Base-by-base conservation (phyloP, 2,888 invertebrate species). In the Zaprionus bogoriensis region DNA sequence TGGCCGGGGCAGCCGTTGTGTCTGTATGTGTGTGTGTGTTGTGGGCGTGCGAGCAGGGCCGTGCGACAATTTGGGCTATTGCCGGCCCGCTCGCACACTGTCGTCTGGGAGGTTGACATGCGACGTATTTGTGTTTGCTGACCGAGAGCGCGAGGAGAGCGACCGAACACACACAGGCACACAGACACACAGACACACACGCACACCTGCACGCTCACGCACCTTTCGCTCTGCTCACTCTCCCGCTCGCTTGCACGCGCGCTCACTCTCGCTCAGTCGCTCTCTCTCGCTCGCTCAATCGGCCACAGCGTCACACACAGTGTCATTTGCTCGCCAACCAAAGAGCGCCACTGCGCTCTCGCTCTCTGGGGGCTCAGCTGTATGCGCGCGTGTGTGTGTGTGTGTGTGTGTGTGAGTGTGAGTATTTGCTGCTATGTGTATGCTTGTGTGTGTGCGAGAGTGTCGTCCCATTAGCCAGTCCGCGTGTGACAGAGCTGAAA, bases 91-190 rank as follows among this genome's bases (percentile, higher is more conserved):
- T 88, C 54, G 61, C 73, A 73, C 87, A 81, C 39, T 87, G 87
- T 88, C 87, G 87, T 87, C 85, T 73, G 57, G 80, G 82, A 84
- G 82, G 88, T 88, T 87, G 88, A 88, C 87, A 87, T 85, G 88
- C 88, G 88, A 87, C 87, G 63, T 73, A 76, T 78, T 83, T 80
- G 77, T 81, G 81, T 67, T 79, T 85, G 83, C 86, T 85, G 83
- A 80, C 80, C 75, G 74, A 61, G 48, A 60, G 59, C n/a, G n/a
- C n/a, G n/a, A n/a, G n/a, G n/a, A n/a, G n/a, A n/a, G n/a, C n/a
- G n/a, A n/a, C n/a, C n/a, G n/a, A n/a, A 61, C 61, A 67, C 41
- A 55, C 48, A 52, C 45, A 54, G 54, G 55, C 57, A 27, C 28
- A 58, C 48, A 39, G 28, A 22, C 54, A 27, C 47, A 55, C 57